phyloP scores from a whole-genome alignment of 1,140 invertebrate species.

The Cydia fagiglandana region DNA sequence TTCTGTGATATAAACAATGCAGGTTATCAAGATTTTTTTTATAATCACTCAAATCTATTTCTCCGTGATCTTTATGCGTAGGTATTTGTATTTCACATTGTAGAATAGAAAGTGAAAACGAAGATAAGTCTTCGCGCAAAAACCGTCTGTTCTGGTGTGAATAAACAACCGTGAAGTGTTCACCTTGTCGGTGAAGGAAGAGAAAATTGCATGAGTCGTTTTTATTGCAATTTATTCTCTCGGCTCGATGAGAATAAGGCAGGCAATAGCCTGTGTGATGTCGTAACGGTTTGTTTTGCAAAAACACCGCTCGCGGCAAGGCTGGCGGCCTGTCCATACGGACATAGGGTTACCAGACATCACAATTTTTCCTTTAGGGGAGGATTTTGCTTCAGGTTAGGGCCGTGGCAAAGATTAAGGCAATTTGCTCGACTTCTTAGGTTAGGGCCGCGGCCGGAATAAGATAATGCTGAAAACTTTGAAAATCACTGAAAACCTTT shows the following conservation, averaged over 20 bases:
- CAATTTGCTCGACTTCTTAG: no score
- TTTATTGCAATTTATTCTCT: conserved; percentile 39
- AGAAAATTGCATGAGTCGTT: conserved; percentile 21
- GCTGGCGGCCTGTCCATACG: conserved; percentile 60
- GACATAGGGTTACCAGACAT: neutral
- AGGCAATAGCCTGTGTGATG: conserved; percentile 50
- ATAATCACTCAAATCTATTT: neutral
- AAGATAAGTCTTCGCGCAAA: conserved; percentile 20
- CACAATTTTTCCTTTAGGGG: neutral
- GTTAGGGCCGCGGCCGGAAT: no score
- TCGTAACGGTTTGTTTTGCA: conserved; percentile 68
- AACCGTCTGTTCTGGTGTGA: conserved; percentile 4
- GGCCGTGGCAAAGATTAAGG: no score
- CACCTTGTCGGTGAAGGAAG: conserved; percentile 22
- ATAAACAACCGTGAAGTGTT: conserved; percentile 30
- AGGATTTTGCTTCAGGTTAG: neutral
- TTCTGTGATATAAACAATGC: no score
- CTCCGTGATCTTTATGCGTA: neutral
- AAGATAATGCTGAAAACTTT: no score
- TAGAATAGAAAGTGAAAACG: conserved; percentile 27
- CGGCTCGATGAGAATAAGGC: conserved; percentile 46
- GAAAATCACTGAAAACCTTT: no score
- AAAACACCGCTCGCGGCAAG: conserved; percentile 65
- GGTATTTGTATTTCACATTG: conserved; percentile 3
- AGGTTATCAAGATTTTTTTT: no score